Conservation (phyloP, 1,140 invertebrate species). For the Apis laboriosa region DNA sequence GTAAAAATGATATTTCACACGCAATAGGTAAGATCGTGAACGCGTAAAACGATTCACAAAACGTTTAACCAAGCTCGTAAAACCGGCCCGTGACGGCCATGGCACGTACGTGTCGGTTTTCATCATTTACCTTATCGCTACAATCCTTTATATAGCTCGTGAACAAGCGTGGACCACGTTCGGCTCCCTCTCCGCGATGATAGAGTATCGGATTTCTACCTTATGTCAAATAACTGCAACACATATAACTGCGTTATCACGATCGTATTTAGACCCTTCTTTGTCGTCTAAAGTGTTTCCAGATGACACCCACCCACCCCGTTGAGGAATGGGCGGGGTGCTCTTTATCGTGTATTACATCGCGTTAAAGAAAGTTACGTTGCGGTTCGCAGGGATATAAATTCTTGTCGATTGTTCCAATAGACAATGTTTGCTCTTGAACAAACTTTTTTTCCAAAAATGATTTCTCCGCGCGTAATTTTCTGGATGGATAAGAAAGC, state of each 20-base stretch:
- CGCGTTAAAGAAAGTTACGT: too few species aligned
- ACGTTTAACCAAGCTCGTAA: conserved; percentile 53
- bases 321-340: too few species aligned
- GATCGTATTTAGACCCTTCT: conserved; percentile 28
- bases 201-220: conserved; percentile 64
- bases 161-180: conserved; percentile 55
- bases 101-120: conserved; percentile 66
- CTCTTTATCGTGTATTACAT: too few species aligned
- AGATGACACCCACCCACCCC: background rate
- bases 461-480: too few species aligned
- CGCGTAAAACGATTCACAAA: conserved; percentile 39
- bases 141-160: conserved; percentile 63
- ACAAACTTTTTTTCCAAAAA: too few species aligned
- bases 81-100: conserved; percentile 46
- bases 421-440: too few species aligned
- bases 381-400: too few species aligned
- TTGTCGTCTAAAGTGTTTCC: conserved; percentile 19
- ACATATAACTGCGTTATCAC: conserved; percentile 54
- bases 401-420: too few species aligned
- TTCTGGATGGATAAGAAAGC: too few species aligned
- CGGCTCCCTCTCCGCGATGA: conserved; percentile 27
- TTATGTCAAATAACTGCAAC: conserved; percentile 60
- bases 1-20: conserved; percentile 42
- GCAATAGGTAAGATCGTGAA: conserved; percentile 27
- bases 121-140: conserved; percentile 67